Evolutionary conservation across 1,140 invertebrate genomes (phyloP), one percentile per base, ranked within the genome.

Genomic region (Drosophila varians): DNA sequence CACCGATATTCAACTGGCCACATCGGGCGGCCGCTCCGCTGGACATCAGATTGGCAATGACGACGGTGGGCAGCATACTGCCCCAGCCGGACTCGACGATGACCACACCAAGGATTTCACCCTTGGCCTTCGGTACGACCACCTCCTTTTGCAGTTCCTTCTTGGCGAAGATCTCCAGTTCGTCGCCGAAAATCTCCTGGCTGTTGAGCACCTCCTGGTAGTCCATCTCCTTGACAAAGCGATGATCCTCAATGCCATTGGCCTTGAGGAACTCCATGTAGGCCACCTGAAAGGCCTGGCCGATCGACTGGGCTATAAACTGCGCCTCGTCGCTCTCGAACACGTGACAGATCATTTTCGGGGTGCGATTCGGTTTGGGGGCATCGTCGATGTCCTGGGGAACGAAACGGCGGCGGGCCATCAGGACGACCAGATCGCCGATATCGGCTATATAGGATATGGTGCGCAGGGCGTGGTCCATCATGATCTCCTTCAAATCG

Each of bases 231-330:
- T 99, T 99, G 16, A 99, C 97, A 90, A 99, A 99, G 90, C 97
- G 98, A 88, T 99, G 98, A 92, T 99, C 99, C 92, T 99, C 98
- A 77, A 99, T 99, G 8, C 99, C 99, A 92, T 99, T 99, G 0
- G 99, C 99, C 92, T 99, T 99, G 9, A 99, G 94, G 92, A 99
- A 99, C 92, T 99, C 99, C 96, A 99, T 99, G 91, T 99, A 99
- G 21, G 99, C 99, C 34, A 99, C 98, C 94, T 99, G 99, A 93
- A 99, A 99, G 9, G 99, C 99, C 92, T 99, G 98, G 0, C 99
- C 99, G 88, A 99, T 99, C 31, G 98, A 99, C 93, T 99, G 98
- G 45, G 98, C 99, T 91, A 99, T 99, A 90, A 99, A 98, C 92
- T 99, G 98, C 38, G 98, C 98, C 95, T 99, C 99, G 90, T 99